phyloP scores from a whole-genome alignment of 2,888 invertebrate genomes.

The Aporophyla lueneburgensis region DNA sequence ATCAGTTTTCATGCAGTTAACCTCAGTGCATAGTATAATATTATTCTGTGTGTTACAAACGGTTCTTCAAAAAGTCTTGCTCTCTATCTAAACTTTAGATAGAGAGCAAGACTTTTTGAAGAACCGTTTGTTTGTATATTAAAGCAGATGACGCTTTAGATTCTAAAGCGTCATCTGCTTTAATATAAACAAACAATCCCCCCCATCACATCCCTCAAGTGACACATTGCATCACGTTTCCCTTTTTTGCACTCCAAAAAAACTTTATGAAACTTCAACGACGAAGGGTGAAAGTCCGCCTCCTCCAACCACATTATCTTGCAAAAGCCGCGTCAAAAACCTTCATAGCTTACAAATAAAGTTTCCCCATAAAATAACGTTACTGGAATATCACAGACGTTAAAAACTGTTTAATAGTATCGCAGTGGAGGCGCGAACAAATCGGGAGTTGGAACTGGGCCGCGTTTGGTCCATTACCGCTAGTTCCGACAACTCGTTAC shows the following conservation, averaged over 20 bases:
- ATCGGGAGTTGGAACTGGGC: constrained; percentile 62
- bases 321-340: constrained; percentile 35
- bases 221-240: constrained; percentile 54
- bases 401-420: constrained; percentile 70
- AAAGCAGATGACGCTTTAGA: no score
- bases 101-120: neutral
- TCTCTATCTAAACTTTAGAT: neutral
- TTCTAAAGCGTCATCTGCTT: neutral
- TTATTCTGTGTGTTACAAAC: neutral
- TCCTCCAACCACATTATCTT: constrained; percentile 18
- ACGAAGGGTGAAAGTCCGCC: neutral
- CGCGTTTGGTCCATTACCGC: constrained; percentile 64
- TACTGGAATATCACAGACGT: constrained; percentile 53
- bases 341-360: constrained; percentile 40
- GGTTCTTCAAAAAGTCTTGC: neutral
- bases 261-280: constrained; percentile 42
- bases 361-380: constrained; percentile 61
- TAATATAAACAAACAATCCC: constrained; percentile 43
- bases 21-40: neutral
- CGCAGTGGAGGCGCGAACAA: constrained; percentile 54
- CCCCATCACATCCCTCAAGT: neutral
- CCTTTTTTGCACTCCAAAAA: constrained; percentile 30
- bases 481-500: constrained; percentile 69
- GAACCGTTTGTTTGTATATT: no score
- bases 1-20: no score